Percentiles rank a stretch among this genome's conserved stretches.
phyloP scores from a whole-genome alignment of 2,113 vertebrate genomes.

The Tretioscincus oriximinensis region DNA sequence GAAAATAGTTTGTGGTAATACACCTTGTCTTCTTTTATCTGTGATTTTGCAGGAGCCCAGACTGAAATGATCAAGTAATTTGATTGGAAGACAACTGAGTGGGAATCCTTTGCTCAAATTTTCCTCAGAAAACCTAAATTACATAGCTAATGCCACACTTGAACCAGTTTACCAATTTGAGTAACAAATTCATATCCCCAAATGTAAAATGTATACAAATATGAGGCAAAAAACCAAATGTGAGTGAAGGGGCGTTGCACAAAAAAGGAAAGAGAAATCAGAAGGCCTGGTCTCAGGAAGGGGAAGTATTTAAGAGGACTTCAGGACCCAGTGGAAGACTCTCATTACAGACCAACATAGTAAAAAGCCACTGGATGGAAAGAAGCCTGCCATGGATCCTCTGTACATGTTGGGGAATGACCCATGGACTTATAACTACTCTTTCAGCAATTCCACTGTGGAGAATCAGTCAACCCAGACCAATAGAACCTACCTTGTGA shows the following conservation, averaged over 20 bases:
- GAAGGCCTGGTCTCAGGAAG: neutral
- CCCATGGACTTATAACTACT: constrained; percentile 63
- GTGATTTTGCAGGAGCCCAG: constrained; percentile 18
- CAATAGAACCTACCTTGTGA: constrained; percentile 79
- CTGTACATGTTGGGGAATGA: constrained; percentile 36
- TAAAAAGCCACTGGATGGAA: constrained; percentile 23
- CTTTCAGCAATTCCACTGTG: constrained; percentile 72
- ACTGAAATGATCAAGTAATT: neutral
- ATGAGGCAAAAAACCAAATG: neutral
- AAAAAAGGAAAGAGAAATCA: neutral
- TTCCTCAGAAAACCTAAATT: constrained; percentile 2
- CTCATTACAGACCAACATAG: accelerated
- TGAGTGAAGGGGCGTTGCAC: neutral
- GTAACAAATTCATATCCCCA: neutral
- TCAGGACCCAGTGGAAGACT: neutral
- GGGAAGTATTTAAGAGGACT: neutral
- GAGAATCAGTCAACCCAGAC: constrained; percentile 56
- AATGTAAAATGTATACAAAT: neutral
- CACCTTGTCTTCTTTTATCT: constrained; percentile 2
- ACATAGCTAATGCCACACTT: too few relatives aligned
- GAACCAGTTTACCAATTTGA: neutral
- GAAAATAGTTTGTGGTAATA: neutral
- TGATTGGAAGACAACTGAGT: constrained; percentile 9
- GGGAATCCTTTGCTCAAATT: neutral
- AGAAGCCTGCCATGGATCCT: constrained; percentile 59